phyloP scores from a whole-genome alignment of 1,140 invertebrate species.

The Drosophila funebris region DNA sequence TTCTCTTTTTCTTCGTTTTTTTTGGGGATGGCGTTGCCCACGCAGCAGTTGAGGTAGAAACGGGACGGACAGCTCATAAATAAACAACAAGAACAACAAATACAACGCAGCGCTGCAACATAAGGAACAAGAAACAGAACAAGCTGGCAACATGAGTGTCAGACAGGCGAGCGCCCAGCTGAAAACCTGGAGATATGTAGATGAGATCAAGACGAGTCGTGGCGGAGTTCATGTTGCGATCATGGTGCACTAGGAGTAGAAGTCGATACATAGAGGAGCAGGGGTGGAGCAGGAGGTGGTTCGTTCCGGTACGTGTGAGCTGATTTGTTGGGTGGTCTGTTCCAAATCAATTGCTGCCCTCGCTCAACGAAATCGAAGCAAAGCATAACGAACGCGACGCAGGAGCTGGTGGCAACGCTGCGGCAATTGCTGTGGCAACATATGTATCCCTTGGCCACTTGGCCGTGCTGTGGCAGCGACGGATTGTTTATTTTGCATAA shows the following conservation, averaged over 20 bases:
- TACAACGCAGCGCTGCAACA: constrained; percentile 28
- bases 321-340: constrained; percentile 82
- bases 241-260: constrained; percentile 6
- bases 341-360: constrained; percentile 76
- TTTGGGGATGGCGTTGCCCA: constrained; percentile 24
- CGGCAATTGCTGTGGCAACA: neutral
- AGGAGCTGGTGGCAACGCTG: neutral
- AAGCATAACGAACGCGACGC: constrained; percentile 42
- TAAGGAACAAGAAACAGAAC: constrained; percentile 70
- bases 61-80: constrained; percentile 64
- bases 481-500: constrained; percentile 79
- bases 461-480: neutral
- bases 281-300: constrained; percentile 21
- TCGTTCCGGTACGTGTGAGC: constrained; percentile 79
- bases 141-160: constrained; percentile 69
- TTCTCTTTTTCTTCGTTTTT: constrained; percentile 47
- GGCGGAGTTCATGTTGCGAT: constrained; percentile 32
- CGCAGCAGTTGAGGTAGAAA: constrained; percentile 34
- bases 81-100: constrained; percentile 55
- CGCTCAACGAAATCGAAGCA: constrained; percentile 20
- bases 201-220: constrained; percentile 48
- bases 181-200: constrained; percentile 45
- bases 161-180: constrained; percentile 53
- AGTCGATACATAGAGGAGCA: neutral
- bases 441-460: neutral